phyloP scores from a whole-genome alignment of 2,797 vertebrate genomes.

The Neosilurus hyrtlii region DNA sequence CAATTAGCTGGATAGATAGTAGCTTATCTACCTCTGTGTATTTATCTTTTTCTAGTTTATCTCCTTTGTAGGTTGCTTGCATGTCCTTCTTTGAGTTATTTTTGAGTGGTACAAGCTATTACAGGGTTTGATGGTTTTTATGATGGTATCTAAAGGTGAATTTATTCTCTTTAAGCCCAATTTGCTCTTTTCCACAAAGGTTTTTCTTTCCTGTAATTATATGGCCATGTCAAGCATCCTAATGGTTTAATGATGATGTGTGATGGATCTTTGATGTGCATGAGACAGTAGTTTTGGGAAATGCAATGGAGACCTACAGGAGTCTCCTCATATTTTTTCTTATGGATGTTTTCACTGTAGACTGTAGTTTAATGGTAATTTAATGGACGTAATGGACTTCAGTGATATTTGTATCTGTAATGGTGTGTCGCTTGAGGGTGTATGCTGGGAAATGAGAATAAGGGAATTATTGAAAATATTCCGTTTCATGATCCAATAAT shows the following conservation, averaged over 20 bases:
- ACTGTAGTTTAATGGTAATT: constrained; percentile 5
- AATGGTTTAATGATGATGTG: not conserved
- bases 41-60: not conserved
- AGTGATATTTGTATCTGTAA: not conserved
- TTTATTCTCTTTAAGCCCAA: not conserved
- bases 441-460: not conserved
- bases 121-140: not conserved
- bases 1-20: not conserved
- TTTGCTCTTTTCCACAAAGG: not conserved
- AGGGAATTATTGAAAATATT: not conserved
- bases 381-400: not conserved
- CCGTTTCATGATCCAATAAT: not conserved
- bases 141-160: not conserved
- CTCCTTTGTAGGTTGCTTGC: not conserved
- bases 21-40: not conserved
- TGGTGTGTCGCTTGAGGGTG: not conserved
- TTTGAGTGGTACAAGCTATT: not conserved
- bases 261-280: not conserved
- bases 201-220: not conserved
- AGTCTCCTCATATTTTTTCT: not conserved
- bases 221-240: not conserved
- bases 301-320: not conserved
- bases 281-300: not conserved
- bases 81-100: not conserved
- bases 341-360: not conserved